phyloP scores from a whole-genome alignment of 1,140 invertebrate genomes.

The Drosophila mauritiana region DNA sequence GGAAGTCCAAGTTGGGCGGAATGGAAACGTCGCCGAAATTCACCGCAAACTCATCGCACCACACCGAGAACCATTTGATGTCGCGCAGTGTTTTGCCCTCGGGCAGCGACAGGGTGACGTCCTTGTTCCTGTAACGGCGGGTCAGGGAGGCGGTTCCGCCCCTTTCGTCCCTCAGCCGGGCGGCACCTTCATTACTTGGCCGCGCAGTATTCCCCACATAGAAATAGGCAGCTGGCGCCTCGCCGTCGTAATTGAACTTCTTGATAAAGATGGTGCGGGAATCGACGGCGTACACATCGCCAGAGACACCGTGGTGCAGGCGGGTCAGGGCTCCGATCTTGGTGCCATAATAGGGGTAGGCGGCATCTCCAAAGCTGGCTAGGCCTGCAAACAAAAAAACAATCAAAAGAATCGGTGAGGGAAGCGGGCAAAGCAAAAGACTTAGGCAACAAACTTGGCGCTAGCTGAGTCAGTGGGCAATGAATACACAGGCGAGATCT shows the following conservation, averaged over 20 bases:
- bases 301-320: constrained; percentile 93
- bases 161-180: constrained; percentile 91
- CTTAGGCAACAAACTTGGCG: constrained; percentile 77
- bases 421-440: constrained; percentile 69
- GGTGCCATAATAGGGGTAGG: constrained; percentile 90
- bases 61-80: constrained; percentile 94
- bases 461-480: constrained; percentile 36
- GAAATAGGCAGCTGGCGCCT: constrained; percentile 95
- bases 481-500: constrained; percentile 33
- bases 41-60: constrained; percentile 95
- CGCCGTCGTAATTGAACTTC: constrained; percentile 94
- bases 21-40: constrained; percentile 95
- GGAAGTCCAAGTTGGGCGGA: constrained; percentile 91
- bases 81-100: constrained; percentile 93
- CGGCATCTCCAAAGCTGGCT: constrained; percentile 60
- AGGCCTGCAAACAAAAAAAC: constrained; percentile 44
- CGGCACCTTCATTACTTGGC: constrained; percentile 88
- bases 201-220: constrained; percentile 91
- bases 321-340: constrained; percentile 91
- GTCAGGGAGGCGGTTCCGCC: constrained; percentile 89
- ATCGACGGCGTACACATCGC: constrained; percentile 94
- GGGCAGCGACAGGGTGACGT: constrained; percentile 93
- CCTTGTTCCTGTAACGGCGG: constrained; percentile 90
- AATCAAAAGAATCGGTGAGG: constrained; percentile 30
- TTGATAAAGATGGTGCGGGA: constrained; percentile 93